Percentiles rank a stretch among this genome's conserved stretches.
phyloP scores from a whole-genome alignment of 2,888 invertebrate genomes.

The Prosapia bicincta region DNA sequence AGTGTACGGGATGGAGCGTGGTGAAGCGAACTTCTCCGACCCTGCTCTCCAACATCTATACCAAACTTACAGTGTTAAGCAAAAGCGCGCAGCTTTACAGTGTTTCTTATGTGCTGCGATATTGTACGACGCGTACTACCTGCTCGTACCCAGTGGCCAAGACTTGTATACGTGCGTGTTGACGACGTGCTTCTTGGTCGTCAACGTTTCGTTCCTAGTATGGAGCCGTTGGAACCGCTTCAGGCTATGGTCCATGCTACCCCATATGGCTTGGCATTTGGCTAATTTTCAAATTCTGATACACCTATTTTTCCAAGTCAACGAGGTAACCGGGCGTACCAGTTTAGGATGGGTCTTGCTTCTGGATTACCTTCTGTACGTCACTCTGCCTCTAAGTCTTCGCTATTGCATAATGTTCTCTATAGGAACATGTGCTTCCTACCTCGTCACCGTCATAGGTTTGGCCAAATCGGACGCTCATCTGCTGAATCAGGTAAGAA shows the following conservation, averaged over 20 bases:
- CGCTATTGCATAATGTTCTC: conserved; percentile 60
- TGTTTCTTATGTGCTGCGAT: conserved; percentile 65
- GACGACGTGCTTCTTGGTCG: conserved; percentile 44
- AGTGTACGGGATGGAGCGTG: conserved; percentile 21
- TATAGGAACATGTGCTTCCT: conserved; percentile 58
- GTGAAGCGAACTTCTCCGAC: conserved; percentile 13
- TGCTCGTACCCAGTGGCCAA: conserved; percentile 49
- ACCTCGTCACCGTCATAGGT: conserved; percentile 56
- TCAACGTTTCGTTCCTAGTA: conserved; percentile 45
- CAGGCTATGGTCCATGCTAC: conserved; percentile 55
- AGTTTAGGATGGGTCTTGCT: conserved; percentile 69
- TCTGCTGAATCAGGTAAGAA: conserved; percentile 37
- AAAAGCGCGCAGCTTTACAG: conserved; percentile 65
- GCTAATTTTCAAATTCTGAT: conserved; percentile 59
- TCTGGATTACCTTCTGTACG: conserved; percentile 68
- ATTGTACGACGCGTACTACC: conserved; percentile 61
- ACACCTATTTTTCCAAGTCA: conserved; percentile 58
- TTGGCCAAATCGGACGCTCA: conserved; percentile 46
- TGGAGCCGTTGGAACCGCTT: conserved; percentile 47
- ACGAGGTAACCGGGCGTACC: conserved; percentile 59
- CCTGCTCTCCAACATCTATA: conserved; percentile 57
- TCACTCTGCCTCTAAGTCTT: conserved; percentile 66
- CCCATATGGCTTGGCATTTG: conserved; percentile 63
- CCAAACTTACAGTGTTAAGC: conserved; percentile 67
- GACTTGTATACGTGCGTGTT: conserved; percentile 41